Evolutionary conservation across 1,140 invertebrate genomes (phyloP).

Genomic region (Drosophila parabipectinata): DNA sequence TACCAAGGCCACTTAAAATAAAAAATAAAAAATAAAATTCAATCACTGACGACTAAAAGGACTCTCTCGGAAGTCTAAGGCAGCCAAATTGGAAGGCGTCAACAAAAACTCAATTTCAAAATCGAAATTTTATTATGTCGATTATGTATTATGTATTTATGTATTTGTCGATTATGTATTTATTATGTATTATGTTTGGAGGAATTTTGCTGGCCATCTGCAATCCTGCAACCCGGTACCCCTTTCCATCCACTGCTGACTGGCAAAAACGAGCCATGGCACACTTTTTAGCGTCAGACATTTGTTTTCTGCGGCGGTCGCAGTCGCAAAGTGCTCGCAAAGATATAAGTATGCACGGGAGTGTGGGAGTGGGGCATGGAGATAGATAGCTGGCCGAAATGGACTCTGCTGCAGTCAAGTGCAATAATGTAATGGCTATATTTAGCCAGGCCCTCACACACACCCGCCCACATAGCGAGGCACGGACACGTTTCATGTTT

Average conservation of each 20-base stretch:
- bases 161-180: too few relatives aligned
- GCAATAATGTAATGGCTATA: slow-evolving; percentile 77
- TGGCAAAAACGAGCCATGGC: slow-evolving; percentile 35
- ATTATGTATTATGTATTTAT: too few relatives aligned
- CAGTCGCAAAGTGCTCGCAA: slow-evolving; percentile 50
- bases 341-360: slow-evolving; percentile 19
- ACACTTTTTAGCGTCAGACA: slow-evolving; percentile 46
- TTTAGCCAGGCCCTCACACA: slow-evolving; percentile 27
- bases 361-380: background rate
- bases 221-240: background rate
- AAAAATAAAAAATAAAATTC: background rate
- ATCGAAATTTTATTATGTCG: slow-evolving; percentile 45
- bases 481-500: slow-evolving; percentile 34
- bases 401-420: slow-evolving; percentile 67
- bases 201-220: background rate
- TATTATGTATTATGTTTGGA: too few relatives aligned
- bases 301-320: slow-evolving; percentile 55
- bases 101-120: slow-evolving; percentile 49
- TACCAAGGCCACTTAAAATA: background rate
- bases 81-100: slow-evolving; percentile 35
- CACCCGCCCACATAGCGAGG: slow-evolving; percentile 1
- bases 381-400: slow-evolving; percentile 35
- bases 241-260: background rate
- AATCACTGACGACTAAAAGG: slow-evolving; percentile 5
- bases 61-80: background rate